A percentile compares a stretch with the other conserved stretches of the same genome.
Evolutionary conservation across 2,888 invertebrate genomes (phyloP).

Genomic region (Drosophila nr. perissopoda): DNA sequence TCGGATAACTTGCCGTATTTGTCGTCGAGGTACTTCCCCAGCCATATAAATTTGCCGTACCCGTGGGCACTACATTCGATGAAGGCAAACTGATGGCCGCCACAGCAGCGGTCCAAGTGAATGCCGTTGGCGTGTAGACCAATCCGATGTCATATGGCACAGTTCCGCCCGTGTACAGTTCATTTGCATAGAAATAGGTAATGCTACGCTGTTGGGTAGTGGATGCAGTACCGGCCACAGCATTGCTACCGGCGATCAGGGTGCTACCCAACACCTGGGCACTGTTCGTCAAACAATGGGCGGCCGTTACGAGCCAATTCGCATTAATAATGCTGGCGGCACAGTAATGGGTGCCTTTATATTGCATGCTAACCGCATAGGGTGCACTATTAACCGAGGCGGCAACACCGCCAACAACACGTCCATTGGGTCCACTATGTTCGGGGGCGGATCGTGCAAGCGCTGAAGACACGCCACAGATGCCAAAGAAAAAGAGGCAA

Average conservation of each 20-base stretch:
- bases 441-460: conserved; percentile 13
- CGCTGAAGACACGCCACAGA: conserved; percentile 47
- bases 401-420: conserved; percentile 77
- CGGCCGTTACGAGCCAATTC: conserved; percentile 83
- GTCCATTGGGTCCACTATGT: conserved; percentile 49
- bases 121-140: conserved; percentile 77
- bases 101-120: conserved; percentile 77
- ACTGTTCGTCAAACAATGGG: conserved; percentile 78
- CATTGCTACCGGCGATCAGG: conserved; percentile 80
- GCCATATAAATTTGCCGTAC: conserved; percentile 79
- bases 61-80: conserved; percentile 60
- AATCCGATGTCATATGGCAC: conserved; percentile 83
- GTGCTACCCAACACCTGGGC: conserved; percentile 69
- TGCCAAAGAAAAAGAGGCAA: conserved; percentile 34
- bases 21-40: conserved; percentile 83
- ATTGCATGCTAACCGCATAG: conserved; percentile 82
- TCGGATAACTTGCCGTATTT: conserved; percentile 66
- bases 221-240: conserved; percentile 70
- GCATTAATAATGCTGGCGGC: conserved; percentile 81
- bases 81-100: conserved; percentile 70
- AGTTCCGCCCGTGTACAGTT: conserved; percentile 80
- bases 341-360: conserved; percentile 77
- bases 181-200: conserved; percentile 72
- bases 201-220: conserved; percentile 77
- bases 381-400: conserved; percentile 78